Conservation (phyloP, 2,888 invertebrate genomes). For the Drosophila diplacantha region DNA sequence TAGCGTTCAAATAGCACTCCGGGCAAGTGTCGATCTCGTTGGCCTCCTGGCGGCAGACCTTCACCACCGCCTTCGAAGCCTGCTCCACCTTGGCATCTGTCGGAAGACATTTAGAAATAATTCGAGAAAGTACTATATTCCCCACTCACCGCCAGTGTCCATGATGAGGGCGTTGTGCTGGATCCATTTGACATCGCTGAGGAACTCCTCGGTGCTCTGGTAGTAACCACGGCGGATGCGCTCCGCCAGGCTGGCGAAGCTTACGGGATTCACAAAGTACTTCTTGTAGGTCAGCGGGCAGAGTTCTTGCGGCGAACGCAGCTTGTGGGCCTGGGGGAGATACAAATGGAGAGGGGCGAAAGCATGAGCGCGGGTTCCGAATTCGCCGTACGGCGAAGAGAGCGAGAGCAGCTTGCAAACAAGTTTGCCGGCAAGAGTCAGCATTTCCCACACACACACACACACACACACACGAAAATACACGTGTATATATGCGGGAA, state of each 20-base stretch:
- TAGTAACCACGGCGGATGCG: slow-evolving; percentile 88
- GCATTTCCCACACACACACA: slow-evolving; percentile 1
- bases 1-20: slow-evolving; percentile 93
- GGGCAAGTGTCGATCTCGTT: slow-evolving; percentile 95
- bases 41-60: slow-evolving; percentile 92
- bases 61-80: slow-evolving; percentile 83
- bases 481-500: background rate
- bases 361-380: slow-evolving; percentile 8
- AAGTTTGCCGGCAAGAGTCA: slow-evolving; percentile 49
- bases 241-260: slow-evolving; percentile 85
- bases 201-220: slow-evolving; percentile 92
- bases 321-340: slow-evolving; percentile 47
- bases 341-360: background rate
- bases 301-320: slow-evolving; percentile 56
- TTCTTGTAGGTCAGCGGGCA: slow-evolving; percentile 77
- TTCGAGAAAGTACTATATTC: too few species aligned
- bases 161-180: slow-evolving; percentile 92
- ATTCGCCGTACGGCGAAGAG: slow-evolving; percentile 34
- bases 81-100: slow-evolving; percentile 59
- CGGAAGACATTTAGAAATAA: background rate
- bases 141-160: slow-evolving; percentile 84
- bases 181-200: slow-evolving; percentile 95
- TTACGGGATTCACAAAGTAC: slow-evolving; percentile 92
- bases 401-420: slow-evolving; percentile 47
- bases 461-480: background rate